Evolutionary conservation across 53 echinoderm and acorn worm species (phyloP).

Genomic region (Holothuria scabra): DNA sequence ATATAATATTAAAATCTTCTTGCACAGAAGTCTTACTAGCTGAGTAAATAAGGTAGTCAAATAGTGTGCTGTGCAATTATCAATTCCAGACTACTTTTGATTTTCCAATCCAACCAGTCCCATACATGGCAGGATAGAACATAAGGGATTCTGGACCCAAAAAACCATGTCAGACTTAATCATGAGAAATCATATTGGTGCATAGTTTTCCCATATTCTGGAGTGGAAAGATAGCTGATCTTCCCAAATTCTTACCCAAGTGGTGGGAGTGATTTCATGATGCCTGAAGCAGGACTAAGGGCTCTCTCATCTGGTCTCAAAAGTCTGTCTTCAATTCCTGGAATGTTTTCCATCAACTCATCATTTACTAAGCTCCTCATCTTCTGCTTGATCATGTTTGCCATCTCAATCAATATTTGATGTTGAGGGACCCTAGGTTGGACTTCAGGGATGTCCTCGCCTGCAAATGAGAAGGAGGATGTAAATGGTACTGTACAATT

Average conservation of each 20-base stretch:
- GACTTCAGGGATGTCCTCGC: constrained; percentile 84
- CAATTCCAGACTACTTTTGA: too few species aligned
- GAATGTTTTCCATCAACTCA: constrained; percentile 68
- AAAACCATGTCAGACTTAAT: too few species aligned
- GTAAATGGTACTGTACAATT: not conserved
- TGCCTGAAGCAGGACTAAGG: constrained; percentile 21
- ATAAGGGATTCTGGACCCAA: too few species aligned
- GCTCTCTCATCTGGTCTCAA: not conserved
- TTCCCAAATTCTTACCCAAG: constrained; percentile 18
- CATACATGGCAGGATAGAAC: too few species aligned
- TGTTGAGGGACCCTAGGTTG: constrained; percentile 87
- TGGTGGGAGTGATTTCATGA: constrained; percentile 23
- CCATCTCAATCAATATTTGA: constrained; percentile 93
- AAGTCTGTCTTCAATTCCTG: constrained; percentile 12
- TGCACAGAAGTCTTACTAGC: too few species aligned
- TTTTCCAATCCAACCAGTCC: too few species aligned
- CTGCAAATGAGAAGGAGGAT: constrained; percentile 2
- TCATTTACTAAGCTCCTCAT: constrained; percentile 82
- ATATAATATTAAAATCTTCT: too few species aligned
- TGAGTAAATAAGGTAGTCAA: too few species aligned
- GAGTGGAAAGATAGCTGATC: too few species aligned
- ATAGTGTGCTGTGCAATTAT: too few species aligned
- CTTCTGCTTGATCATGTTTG: constrained; percentile 77
- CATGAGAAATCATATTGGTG: too few species aligned
- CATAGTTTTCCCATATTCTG: not conserved